Evolutionary conservation across 2,888 invertebrate species (phyloP), one percentile per base, ranked within the genome.

Genomic region (Noctua janthe): DNA sequence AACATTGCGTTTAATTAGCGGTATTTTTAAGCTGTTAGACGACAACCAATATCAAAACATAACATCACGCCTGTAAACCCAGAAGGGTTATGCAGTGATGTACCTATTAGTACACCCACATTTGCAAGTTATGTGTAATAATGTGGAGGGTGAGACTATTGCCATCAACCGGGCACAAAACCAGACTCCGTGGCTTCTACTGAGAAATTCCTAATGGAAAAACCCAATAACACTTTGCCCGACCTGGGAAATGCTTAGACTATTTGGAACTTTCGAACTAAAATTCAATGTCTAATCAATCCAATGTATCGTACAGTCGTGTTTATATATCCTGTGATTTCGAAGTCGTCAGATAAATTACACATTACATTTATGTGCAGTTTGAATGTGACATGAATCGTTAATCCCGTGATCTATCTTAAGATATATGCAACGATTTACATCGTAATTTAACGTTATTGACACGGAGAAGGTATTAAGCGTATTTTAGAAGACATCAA

Each of bases 361-460:
- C 20, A 59, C 71, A 66, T 78, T 20, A 43, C 20, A 59, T 78
- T 35, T 35, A 78, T 35, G 17, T 62, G 29, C 49, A 47, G 23
- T 62, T 62, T 1, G 17, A 29, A 82, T 76, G 15, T 35, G 29
- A 70, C 62, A 59, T 49, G 29, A 35, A 64, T 43, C 10, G 15
- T 62, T 51, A 29, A 39, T 56, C 4, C 7, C 51, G 20, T 64
- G 39, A 73, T 66, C 17, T 56, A 51, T 76, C 43, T 54, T 15
- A n/a, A 35, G 66, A 56, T 7, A 17, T 77, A 35, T 54, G 35
- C 35, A 20, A 76, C 11, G 5, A 0, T 35, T 76, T 17, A 43
- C 2, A 43, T 43, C n/a, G 11, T 64, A 47, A 10, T 1, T 23
- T 47, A 49, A 35, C n/a, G 2, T 2, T 23, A 0, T 20, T 35